These are phyloP conservation scores for Drosophila micromelanica DNA, from an alignment of 1,140 invertebrate species.

Conservation along the genomic window DNA sequence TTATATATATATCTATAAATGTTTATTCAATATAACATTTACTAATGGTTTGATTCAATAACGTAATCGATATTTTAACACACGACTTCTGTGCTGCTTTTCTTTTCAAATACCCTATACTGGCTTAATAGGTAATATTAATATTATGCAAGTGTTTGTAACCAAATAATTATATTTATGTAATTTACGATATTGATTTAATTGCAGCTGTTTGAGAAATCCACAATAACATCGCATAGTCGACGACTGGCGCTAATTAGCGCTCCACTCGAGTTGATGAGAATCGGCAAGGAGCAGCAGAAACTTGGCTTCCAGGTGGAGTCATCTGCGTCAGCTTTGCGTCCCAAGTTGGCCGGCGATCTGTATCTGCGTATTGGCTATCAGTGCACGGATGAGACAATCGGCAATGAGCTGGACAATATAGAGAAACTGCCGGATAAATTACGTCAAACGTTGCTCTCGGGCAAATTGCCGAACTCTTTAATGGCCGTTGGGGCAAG, in stretches of 20 bases:
- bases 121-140: too few relatives aligned
- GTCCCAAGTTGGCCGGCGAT: constrained; percentile 47
- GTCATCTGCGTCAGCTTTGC: constrained; percentile 11
- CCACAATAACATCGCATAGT: constrained; percentile 49
- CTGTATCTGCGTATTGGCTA: constrained; percentile 56
- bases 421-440: constrained; percentile 47
- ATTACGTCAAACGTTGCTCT: constrained; percentile 29
- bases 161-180: not conserved
- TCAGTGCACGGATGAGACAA: constrained; percentile 28
- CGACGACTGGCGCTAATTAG: constrained; percentile 57
- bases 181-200: not conserved
- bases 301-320: constrained; percentile 38
- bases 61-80: too few relatives aligned
- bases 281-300: constrained; percentile 11
- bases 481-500: not conserved
- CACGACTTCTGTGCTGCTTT: too few relatives aligned
- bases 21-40: too few relatives aligned
- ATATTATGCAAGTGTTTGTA: too few relatives aligned
- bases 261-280: constrained; percentile 21
- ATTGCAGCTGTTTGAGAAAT: constrained; percentile 71
- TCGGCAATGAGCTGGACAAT: constrained; percentile 40
- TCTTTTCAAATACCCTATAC: too few relatives aligned
- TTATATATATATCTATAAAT: too few relatives aligned
- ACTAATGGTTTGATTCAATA: too few relatives aligned
- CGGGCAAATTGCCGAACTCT: not conserved